A percentile compares a stretch with the other conserved stretches of the same genome.
phyloP scores from a whole-genome alignment of 2,797 vertebrate genomes.

The Coranthus polyacanthus region DNA sequence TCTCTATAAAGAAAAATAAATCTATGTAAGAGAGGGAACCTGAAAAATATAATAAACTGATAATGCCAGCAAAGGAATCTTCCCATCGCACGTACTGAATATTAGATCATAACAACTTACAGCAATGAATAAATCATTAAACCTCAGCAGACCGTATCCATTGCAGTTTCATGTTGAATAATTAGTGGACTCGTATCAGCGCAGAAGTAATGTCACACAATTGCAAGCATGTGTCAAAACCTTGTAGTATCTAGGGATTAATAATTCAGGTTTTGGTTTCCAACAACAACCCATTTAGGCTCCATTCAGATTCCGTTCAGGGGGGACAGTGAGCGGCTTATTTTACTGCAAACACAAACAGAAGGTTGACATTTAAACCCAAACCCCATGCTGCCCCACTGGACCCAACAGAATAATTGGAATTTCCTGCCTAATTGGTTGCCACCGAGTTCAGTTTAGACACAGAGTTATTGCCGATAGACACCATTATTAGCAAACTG shows the following conservation, averaged over 20 bases:
- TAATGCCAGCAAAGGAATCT: constrained; percentile 74
- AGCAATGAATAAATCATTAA: constrained; percentile 77
- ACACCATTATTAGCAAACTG: constrained; percentile 56
- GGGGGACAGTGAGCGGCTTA: constrained; percentile 22
- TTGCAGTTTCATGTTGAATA: constrained; percentile 70
- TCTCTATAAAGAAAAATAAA: constrained; percentile 41
- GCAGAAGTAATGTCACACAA: constrained; percentile 65
- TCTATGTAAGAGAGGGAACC: constrained; percentile 65
- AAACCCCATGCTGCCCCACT: constrained; percentile 49
- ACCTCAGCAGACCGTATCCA: constrained; percentile 62
- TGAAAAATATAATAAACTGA: constrained; percentile 75
- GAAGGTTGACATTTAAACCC: constrained; percentile 76
- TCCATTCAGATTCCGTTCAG: constrained; percentile 50
- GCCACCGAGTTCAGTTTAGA: constrained; percentile 59
- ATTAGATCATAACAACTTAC: constrained; percentile 77
- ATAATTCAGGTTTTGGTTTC: constrained; percentile 60
- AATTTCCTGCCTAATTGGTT: constrained; percentile 77
- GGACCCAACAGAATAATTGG: constrained; percentile 63
- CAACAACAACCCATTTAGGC: constrained; percentile 53
- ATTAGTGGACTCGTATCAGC: constrained; percentile 55
- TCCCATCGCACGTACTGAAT: constrained; percentile 71
- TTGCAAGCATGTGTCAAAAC: constrained; percentile 62
- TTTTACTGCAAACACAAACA: constrained; percentile 64
- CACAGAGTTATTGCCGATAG: constrained; percentile 47
- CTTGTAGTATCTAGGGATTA: constrained; percentile 64